phyloP scores from a whole-genome alignment of 2,113 vertebrate genomes.

The Lagopus leucura region DNA sequence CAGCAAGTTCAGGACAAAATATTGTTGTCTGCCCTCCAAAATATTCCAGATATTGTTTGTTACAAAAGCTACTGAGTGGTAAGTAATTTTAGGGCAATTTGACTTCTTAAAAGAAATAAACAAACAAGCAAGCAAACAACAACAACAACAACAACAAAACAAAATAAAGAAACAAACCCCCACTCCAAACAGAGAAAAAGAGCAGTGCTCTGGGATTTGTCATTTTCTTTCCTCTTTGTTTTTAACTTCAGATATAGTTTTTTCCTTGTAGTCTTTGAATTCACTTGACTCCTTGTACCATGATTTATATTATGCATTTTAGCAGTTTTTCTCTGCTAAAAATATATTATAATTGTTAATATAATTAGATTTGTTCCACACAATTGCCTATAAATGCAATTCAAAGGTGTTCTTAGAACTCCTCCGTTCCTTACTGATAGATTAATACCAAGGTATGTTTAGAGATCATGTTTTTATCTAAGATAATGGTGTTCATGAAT shows the following conservation, averaged over 20 bases:
- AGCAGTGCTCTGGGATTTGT: neutral
- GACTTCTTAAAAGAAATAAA: neutral
- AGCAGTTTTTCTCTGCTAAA: constrained; percentile 51
- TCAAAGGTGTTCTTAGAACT: constrained; percentile 41
- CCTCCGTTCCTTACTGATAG: constrained; percentile 25
- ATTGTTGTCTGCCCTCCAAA: neutral
- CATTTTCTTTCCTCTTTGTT: neutral
- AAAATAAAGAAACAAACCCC: neutral
- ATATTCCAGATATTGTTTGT: neutral
- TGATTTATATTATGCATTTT: constrained; percentile 41
- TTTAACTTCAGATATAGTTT: constrained; percentile 9
- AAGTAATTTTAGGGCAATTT: neutral
- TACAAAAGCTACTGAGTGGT: neutral
- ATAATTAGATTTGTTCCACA: constrained; percentile 66
- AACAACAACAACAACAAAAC: no score
- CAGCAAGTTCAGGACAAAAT: neutral
- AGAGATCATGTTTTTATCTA: constrained; percentile 23
- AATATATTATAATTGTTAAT: constrained; percentile 64
- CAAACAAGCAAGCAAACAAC: neutral
- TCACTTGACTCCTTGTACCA: neutral
- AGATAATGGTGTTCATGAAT: constrained; percentile 34
- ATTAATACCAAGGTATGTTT: constrained; percentile 16
- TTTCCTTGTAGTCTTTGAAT: neutral
- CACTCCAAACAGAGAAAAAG: neutral
- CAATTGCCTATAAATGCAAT: constrained; percentile 41